These are phyloP conservation scores for Sphyrna mokarran DNA, from an alignment of 2,113 vertebrate species.

Conservation along the genomic window DNA sequence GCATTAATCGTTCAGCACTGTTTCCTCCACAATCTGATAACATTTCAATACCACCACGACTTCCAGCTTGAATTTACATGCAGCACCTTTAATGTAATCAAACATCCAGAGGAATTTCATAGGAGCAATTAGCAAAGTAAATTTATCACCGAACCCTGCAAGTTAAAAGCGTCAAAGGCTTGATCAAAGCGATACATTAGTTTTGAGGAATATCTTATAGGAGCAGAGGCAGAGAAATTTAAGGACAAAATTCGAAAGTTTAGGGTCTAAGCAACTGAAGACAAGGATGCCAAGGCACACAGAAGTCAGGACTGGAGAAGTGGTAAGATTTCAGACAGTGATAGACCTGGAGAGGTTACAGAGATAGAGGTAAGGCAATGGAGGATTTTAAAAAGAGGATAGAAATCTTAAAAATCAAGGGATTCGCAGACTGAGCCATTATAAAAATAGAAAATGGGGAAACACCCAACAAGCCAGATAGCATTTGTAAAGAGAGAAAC, in stretches of 20 bases:
- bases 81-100: not conserved
- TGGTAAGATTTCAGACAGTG: not conserved
- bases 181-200: not conserved
- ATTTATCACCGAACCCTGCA: not conserved
- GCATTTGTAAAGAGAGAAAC: not conserved
- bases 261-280: too few species aligned
- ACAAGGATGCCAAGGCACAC: not conserved
- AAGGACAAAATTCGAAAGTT: not conserved
- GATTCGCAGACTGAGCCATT: not conserved
- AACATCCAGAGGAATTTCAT: not conserved
- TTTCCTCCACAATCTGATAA: not conserved
- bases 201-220: not conserved
- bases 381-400: not conserved
- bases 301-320: not conserved
- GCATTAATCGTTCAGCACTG: not conserved
- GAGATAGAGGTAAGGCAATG: not conserved
- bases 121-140: not conserved
- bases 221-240: not conserved
- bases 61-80: not conserved
- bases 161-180: not conserved
- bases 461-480: not conserved
- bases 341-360: not conserved
- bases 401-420: not conserved
- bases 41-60: not conserved
- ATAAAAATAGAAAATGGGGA: not conserved